Base-by-base conservation (phyloP, 2,888 invertebrate species). In the Lasioglossum malachurum region DNA sequence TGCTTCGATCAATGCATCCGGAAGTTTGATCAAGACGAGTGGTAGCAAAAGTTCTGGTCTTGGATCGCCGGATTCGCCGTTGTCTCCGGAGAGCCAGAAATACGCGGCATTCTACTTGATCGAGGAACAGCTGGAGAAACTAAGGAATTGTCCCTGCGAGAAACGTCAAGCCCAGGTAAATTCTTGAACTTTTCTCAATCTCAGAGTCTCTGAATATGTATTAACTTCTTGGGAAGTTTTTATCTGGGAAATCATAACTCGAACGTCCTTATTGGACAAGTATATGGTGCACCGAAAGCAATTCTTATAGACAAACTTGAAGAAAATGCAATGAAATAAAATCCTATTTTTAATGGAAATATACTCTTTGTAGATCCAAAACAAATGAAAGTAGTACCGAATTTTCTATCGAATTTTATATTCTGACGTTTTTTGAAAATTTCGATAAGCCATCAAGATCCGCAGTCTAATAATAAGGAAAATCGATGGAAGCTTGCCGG, bases 101-200 rank as follows among this genome's bases (percentile, higher is more conserved):
- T 94, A 93, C 84, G 87, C 93, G n/a, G 94, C 94, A 12, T 91
- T 93, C 71, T 92, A 93, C 87, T 87, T 94, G 74, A 94, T 94
- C 81, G 93, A 94, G 46, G 90, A 92, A 60, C 93, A 94, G 74
- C 78, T 94, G 83, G 93, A 94, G 67, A 94, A 93, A 80, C 84
- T 94, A 72, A 92, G 93, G 74, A 94, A 93, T 78, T 95, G 95
- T 84, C 80, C 94, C 12, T 95, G 94, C 87, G 93, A 94, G 78
- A 91, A 91, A 72, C 92, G 94, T 84, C 95, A 95, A 75, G 92
- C 93, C n/a, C 92, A 95, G 95, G 94, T 94, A 92, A 84, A 46
- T 31, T 64, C 67, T 49, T 4, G 3, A 38, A 27, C 23, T 49
- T n/a, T 27, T 71, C 12, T 41, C 8, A 16, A 64, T 31, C 4